Conservation (phyloP, 2,888 invertebrate genomes). For the Syrphus vitripennis region DNA sequence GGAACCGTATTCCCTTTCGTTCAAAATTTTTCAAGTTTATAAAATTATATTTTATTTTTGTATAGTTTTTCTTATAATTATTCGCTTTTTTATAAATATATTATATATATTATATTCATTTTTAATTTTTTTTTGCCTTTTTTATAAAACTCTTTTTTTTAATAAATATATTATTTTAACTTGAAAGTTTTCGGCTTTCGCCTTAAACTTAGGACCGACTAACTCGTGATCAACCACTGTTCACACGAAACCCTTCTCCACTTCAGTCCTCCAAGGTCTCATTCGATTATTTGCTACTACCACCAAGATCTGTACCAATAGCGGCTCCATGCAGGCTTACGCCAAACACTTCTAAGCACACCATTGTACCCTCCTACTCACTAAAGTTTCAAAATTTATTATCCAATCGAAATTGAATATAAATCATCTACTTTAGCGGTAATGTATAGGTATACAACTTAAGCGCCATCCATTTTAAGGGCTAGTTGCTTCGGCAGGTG, state of each 20-base stretch:
- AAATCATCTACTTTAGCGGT: slow-evolving; percentile 78
- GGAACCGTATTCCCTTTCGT: slow-evolving; percentile 81
- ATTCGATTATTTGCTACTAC: slow-evolving; percentile 87
- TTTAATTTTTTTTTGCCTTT: too few species aligned
- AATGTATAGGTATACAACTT: too few species aligned
- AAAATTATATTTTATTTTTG: not conserved
- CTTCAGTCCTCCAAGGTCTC: too few species aligned
- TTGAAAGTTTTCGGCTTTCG: too few species aligned
- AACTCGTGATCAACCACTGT: too few species aligned
- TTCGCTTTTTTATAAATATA: not conserved
- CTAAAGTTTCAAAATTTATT: slow-evolving; percentile 81
- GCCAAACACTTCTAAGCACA: slow-evolving; percentile 86
- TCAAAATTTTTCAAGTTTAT: slow-evolving; percentile 66
- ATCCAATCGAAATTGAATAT: slow-evolving; percentile 71
- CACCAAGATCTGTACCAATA: slow-evolving; percentile 82
- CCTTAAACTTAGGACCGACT: too few species aligned
- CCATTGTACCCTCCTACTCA: slow-evolving; percentile 84
- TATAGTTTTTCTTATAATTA: not conserved
- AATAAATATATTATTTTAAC: not conserved
- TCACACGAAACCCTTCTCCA: too few species aligned
- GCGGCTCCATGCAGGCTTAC: slow-evolving; percentile 81
- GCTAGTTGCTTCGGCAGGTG: too few species aligned
- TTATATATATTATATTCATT: too few species aligned
- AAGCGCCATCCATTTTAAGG: too few species aligned
- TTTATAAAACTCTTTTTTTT: too few species aligned